These are phyloP conservation scores for Chlorospingus semifuscus DNA, from an alignment of 2,797 vertebrate genomes.

Conservation along the genomic window DNA sequence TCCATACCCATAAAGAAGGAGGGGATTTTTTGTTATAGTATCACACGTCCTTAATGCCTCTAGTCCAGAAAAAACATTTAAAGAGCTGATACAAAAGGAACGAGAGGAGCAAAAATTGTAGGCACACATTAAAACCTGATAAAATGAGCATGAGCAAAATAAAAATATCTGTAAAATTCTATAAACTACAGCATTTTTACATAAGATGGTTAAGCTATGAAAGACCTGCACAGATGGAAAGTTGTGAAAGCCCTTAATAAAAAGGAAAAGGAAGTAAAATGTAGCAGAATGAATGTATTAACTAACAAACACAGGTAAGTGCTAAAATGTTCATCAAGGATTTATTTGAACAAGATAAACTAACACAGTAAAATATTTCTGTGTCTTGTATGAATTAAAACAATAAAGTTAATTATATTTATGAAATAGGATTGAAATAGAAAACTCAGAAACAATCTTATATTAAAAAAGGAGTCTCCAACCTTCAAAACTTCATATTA, in stretches of 20 bases:
- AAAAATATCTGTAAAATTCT: not conserved
- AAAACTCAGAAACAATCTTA: not conserved
- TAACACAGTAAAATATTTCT: conserved; percentile 18
- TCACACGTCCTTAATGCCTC: not conserved
- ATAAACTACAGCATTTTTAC: not conserved
- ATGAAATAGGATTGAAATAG: not conserved
- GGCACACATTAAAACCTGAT: not conserved
- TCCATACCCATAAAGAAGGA: conserved; percentile 20
- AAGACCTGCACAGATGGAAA: not conserved
- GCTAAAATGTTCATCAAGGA: conserved; percentile 22
- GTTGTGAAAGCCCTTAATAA: conserved; percentile 3
- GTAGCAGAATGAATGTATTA: conserved; percentile 22
- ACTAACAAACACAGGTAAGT: conserved; percentile 39
- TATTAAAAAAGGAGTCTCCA: not conserved
- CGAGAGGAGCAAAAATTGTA: not conserved
- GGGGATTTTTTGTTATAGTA: not conserved
- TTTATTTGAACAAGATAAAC: conserved; percentile 22
- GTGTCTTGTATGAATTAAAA: conserved; percentile 31
- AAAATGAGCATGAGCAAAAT: not conserved
- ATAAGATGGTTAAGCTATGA: not conserved
- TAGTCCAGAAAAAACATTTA: conserved; percentile 10
- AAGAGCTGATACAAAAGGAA: conserved; percentile 2
- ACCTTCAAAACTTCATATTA: not conserved
- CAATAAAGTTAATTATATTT: not conserved
- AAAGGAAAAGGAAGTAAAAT: not conserved